Evolutionary conservation across 1,140 invertebrate species (phyloP), one percentile per base, ranked within the genome.

Genomic region (Lethocerus indicus): DNA sequence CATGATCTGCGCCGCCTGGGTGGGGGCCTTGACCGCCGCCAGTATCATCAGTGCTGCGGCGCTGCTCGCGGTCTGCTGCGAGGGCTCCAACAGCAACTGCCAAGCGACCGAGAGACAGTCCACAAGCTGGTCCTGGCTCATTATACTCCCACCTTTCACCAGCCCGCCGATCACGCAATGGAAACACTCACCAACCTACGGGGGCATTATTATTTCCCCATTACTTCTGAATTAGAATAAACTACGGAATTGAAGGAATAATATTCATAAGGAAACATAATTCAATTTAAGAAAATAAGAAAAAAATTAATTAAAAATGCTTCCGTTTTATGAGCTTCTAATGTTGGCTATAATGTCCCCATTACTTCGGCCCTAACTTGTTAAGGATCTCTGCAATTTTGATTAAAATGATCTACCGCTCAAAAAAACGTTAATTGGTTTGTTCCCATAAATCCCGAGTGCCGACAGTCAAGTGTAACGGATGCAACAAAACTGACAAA

Each of bases 31-130:
- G 1, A 96, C 87, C 1, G 94, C 86, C 2, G 81, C 79, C 46
- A 97, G 70, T 51, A 97, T 88, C 61, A 97, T 95, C 7, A 96
- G 71, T 0, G 90, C 84, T 0, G 93, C 90, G 52, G 83, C 79
- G 44, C 80, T 74, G 1, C 81, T 78, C 24, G 81, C 78, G 0
- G 85, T 75, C 65, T 88, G 83, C 45, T 78, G 72, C 59, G 79
- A 81, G 0, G 75, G 72, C 59, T 94, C 88, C 27, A 97, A 64
- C 2, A 98, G 66, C 2, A 98, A 70, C 61, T 94, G 85, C 95
- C 95, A 99, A 3, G 88, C 85, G 4, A 93, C 80, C 0, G 86
- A 81, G 40, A 96, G 71, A 6, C 91, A 78, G 54, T 93, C 85
- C 16, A 82, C 70, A 57, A 93, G 92, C 53, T 87, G 72, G 32